Base-by-base conservation (phyloP, 2,797 vertebrate genomes). In the Sus cebifrons region DNA sequence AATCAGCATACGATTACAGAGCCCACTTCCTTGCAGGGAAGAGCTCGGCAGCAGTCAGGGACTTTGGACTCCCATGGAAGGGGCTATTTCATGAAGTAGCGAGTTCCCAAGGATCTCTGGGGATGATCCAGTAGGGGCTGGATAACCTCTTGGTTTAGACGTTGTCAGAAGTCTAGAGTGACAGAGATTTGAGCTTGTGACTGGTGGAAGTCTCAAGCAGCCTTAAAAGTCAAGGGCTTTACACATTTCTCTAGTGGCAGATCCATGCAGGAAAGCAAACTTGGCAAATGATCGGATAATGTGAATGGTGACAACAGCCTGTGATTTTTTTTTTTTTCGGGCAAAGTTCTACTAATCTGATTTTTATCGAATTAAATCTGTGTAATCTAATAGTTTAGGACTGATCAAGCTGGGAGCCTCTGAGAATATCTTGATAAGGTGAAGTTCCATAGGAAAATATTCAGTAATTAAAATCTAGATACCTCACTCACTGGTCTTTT, bases 321-420 rank as follows among this genome's bases (percentile, higher is more conserved):
- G 23, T 52, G 25, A 60, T 36, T 58, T 36, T 64, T 78, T 36
- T 64, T 36, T 36, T 96, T 96, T 70, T 60, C 81, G 78, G 60
- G 6, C 29, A 52, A 71, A 79, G 11, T 71, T 83, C 25, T 16
- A 25, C 36, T 77, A 60, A 77, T 82, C 11, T 81, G 79, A 77
- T n/a, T 81, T 81, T 86, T 36, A 71, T 78, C 58, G n/a, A 82
- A 71, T 83, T 86, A 60, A 82, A 71, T 88, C 14, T 91, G 40
- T 68, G 25, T 68, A 79, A 84, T 71, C 25, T 84, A 91, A 60
- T 93, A 77, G 23, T 29, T 87, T 83, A 84, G 13, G 77, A 78
- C 29, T 36, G 25, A 67, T 85, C 18, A 75, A 75, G 21, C 60
- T 20, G 25, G 82, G 56, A 67, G 70, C 21, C 29, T 84, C 18